Evolutionary conservation across 2,888 invertebrate genomes (phyloP).

Genomic region (Physocephala rufipes): DNA sequence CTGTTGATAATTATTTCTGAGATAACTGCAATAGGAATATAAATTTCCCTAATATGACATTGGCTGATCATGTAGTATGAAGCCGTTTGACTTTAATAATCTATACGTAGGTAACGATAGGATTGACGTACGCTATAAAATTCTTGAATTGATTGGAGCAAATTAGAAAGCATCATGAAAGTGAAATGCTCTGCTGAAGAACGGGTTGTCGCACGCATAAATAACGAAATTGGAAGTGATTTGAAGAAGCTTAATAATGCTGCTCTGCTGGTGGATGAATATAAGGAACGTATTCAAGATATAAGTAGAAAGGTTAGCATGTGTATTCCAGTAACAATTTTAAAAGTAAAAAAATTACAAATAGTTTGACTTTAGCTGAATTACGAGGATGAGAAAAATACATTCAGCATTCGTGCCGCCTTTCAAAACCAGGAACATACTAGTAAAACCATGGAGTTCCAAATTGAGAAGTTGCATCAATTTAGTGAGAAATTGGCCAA

Average conservation of each 20-base stretch:
- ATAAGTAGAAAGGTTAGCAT: constrained; percentile 54
- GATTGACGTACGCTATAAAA: neutral
- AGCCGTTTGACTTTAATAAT: too few species aligned
- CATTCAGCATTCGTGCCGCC: constrained; percentile 72
- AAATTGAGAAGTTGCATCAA: constrained; percentile 67
- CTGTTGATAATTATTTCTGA: too few species aligned
- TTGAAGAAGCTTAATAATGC: constrained; percentile 69
- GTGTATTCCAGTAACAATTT: neutral
- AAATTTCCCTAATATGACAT: too few species aligned
- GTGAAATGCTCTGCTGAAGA: constrained; percentile 55
- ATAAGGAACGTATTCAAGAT: constrained; percentile 53
- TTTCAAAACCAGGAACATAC: constrained; percentile 72
- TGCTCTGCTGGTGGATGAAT: constrained; percentile 64
- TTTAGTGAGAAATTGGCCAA: constrained; percentile 65
- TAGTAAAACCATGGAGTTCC: constrained; percentile 65
- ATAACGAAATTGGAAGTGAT: constrained; percentile 69
- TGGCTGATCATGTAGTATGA: too few species aligned
- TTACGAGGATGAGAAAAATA: constrained; percentile 71
- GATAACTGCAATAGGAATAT: too few species aligned
- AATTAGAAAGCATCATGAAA: constrained; percentile 42
- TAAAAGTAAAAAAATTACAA: neutral
- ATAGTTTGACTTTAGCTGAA: constrained; percentile 70
- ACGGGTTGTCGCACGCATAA: constrained; percentile 68
- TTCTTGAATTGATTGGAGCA: neutral
- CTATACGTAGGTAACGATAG: too few species aligned